Evolutionary conservation across 1,140 invertebrate species (phyloP).

Genomic region (Drosophila tropicalis): DNA sequence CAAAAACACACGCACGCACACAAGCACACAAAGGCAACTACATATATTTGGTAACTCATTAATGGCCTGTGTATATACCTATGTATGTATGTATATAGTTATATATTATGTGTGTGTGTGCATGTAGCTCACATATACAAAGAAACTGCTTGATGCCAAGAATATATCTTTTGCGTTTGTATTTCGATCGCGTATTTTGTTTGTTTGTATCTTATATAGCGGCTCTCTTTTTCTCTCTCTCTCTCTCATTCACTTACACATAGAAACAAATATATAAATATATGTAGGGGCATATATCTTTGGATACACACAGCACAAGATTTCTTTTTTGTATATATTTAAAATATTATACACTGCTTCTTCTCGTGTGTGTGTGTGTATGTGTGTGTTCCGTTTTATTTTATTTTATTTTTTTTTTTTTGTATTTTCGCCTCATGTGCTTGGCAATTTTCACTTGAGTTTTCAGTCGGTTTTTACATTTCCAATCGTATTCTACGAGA

Average conservation of each 20-base stretch:
- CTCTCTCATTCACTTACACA: constrained; percentile 2
- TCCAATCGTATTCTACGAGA: constrained; percentile 75
- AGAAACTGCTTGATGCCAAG: constrained; percentile 45
- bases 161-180: constrained; percentile 73
- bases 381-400: constrained; percentile 22
- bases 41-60: constrained; percentile 61
- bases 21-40: background rate
- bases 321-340: constrained; percentile 69
- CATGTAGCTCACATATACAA: constrained; percentile 4
- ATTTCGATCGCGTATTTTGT: constrained; percentile 64
- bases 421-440: constrained; percentile 49
- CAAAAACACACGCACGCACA: background rate
- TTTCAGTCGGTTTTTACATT: constrained; percentile 81
- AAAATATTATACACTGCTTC: constrained; percentile 73
- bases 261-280: constrained; percentile 26
- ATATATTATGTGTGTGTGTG: background rate
- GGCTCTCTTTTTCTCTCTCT: constrained; percentile 37
- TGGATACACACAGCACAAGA: constrained; percentile 34
- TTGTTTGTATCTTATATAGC: constrained; percentile 56
- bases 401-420: too few species aligned
- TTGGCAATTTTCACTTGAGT: constrained; percentile 76
- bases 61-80: constrained; percentile 54
- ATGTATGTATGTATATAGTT: constrained; percentile 16
- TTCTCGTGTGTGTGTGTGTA: constrained; percentile 34
- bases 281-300: constrained; percentile 39